Percentiles rank a stretch among this genome's conserved stretches.
Evolutionary conservation across 2,888 invertebrate genomes (phyloP).

Genomic region (Drosophila setosimentum): DNA sequence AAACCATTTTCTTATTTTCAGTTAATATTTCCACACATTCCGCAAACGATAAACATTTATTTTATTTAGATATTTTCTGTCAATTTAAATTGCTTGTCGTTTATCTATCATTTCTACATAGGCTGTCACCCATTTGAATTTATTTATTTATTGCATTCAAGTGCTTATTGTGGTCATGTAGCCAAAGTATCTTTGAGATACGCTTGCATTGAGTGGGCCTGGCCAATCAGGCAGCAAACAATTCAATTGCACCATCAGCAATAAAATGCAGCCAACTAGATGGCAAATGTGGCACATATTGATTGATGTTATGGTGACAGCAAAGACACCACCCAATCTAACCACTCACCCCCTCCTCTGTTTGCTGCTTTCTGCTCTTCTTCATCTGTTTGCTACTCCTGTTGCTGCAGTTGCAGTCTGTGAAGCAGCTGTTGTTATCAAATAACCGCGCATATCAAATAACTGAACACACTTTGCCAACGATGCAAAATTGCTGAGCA

Average conservation of each 20-base stretch:
- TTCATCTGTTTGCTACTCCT: neutral
- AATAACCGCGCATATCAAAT: slow-evolving; percentile 80
- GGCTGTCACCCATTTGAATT: neutral
- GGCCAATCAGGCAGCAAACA: slow-evolving; percentile 71
- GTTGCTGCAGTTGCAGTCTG: neutral
- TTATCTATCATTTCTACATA: neutral
- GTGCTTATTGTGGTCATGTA: slow-evolving; percentile 6
- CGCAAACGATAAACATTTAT: neutral
- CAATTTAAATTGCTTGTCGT: neutral
- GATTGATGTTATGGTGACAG: slow-evolving; percentile 66
- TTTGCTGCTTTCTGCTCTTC: neutral
- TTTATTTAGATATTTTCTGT: neutral
- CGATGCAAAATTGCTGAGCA: slow-evolving; percentile 63
- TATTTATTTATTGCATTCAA: neutral
- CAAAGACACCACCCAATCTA: neutral
- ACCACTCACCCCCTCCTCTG: neutral
- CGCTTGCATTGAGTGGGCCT: slow-evolving; percentile 31
- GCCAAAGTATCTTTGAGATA: slow-evolving; percentile 37
- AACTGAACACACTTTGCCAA: slow-evolving; percentile 71
- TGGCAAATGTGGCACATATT: slow-evolving; percentile 50
- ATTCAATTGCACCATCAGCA: slow-evolving; percentile 73
- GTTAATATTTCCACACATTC: neutral
- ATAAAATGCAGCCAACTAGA: slow-evolving; percentile 45
- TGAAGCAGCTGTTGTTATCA: slow-evolving; percentile 76
- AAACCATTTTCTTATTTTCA: neutral